Percentiles rank a stretch among this genome's conserved stretches.
Evolutionary conservation across 2,797 vertebrate species (phyloP).

Genomic region (Semaprochilodus insignis): DNA sequence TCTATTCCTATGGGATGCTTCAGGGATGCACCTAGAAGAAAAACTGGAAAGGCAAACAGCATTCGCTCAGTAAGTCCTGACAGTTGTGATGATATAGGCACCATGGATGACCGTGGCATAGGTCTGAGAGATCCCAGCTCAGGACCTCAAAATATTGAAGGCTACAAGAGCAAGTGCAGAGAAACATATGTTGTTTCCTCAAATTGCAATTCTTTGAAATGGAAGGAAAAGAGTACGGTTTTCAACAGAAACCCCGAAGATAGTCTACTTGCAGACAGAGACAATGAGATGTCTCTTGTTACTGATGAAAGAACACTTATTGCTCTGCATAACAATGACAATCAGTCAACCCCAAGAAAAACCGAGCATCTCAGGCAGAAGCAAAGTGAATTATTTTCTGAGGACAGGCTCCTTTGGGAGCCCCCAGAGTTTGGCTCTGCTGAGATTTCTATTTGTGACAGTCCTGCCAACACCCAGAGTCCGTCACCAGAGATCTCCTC

Average conservation of each 20-base stretch:
- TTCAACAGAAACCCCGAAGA: slow-evolving; percentile 32
- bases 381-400: slow-evolving; percentile 59
- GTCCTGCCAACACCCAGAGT: slow-evolving; percentile 17
- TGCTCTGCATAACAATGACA: background rate
- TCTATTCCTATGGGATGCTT: slow-evolving; percentile 12
- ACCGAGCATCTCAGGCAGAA: slow-evolving; percentile 22
- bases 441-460: slow-evolving; percentile 26
- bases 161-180: slow-evolving; percentile 30
- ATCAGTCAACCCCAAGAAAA: slow-evolving; percentile 6
- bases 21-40: background rate
- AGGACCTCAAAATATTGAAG: slow-evolving; percentile 24
- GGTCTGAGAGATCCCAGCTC: slow-evolving; percentile 3
- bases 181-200: slow-evolving; percentile 37
- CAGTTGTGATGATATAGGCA: background rate
- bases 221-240: slow-evolving; percentile 53
- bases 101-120: background rate
- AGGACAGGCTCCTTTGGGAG: slow-evolving; percentile 74
- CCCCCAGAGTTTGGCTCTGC: slow-evolving; percentile 35
- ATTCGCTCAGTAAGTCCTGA: background rate
- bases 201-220: background rate
- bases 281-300: slow-evolving; percentile 4
- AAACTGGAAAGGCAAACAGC: background rate
- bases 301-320: slow-evolving; percentile 15
- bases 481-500: slow-evolving; percentile 43
- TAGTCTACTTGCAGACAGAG: background rate